Evolutionary conservation across 2,888 invertebrate genomes (phyloP).

Genomic region (Strigamia maritima): DNA sequence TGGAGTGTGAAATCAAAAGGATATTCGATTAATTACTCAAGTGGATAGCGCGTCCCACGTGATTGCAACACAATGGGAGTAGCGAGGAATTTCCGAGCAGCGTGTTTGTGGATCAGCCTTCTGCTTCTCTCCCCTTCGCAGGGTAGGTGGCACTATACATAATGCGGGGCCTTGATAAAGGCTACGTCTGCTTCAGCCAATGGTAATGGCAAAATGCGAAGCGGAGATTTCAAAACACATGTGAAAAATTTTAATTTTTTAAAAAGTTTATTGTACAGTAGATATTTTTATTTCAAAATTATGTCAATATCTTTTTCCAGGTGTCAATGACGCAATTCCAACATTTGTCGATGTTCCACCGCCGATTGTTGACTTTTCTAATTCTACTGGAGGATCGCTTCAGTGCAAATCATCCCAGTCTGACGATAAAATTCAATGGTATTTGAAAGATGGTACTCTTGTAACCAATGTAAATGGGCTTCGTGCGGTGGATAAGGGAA

Average conservation of each 20-base stretch:
- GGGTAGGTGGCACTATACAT: neutral
- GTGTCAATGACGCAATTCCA: neutral
- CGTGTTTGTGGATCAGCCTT: neutral
- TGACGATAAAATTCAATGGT: slow-evolving; percentile 39
- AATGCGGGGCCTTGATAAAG: neutral
- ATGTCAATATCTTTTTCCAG: neutral
- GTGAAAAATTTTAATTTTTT: neutral
- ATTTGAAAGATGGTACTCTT: neutral
- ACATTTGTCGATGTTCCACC: neutral
- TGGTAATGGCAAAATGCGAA: neutral
- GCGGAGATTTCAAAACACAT: neutral
- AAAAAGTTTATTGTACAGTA: no score
- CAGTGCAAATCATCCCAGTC: slow-evolving; percentile 47
- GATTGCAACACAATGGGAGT: neutral
- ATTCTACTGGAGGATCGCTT: slow-evolving; percentile 48
- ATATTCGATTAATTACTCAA: neutral
- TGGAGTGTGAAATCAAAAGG: neutral
- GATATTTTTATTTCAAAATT: neutral
- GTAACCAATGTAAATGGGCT: neutral
- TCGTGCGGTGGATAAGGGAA: neutral
- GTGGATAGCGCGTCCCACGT: slow-evolving; percentile 9
- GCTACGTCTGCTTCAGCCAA: neutral
- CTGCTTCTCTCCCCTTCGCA: slow-evolving; percentile 2
- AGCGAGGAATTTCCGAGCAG: neutral
- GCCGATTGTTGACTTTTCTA: slow-evolving; percentile 47